These are phyloP conservation scores for Tridacna crocea DNA, from an alignment of 2,888 invertebrate species.

Conservation along the genomic window DNA sequence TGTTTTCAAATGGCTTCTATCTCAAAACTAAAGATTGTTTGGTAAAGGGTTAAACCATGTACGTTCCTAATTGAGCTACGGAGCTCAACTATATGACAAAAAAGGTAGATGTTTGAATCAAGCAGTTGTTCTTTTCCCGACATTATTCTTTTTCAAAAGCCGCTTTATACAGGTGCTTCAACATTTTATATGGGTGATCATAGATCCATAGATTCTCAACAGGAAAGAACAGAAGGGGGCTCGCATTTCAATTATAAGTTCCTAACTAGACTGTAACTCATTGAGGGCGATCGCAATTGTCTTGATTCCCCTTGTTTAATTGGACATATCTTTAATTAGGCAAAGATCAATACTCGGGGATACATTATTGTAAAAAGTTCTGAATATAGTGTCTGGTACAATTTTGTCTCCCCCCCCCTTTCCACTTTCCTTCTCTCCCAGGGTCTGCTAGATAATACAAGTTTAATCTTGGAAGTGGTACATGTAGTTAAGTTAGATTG, in stretches of 20 bases:
- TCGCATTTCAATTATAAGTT: conserved; percentile 6
- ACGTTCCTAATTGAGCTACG: too few species aligned
- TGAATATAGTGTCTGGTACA: too few species aligned
- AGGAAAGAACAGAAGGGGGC: not conserved
- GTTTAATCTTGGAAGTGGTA: not conserved
- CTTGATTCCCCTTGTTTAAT: conserved; percentile 21
- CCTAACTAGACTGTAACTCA: conserved; percentile 24
- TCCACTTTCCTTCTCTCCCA: not conserved
- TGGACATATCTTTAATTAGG: conserved; percentile 29
- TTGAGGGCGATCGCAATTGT: conserved; percentile 25
- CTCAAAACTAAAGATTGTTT: too few species aligned
- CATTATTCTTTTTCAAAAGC: too few species aligned
- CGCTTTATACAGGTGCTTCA: too few species aligned
- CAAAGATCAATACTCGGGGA: conserved; percentile 4
- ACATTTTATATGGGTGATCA: too few species aligned
- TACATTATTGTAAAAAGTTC: conserved; percentile 2
- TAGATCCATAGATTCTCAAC: too few species aligned
- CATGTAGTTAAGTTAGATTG: not conserved
- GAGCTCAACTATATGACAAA: too few species aligned
- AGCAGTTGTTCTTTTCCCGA: too few species aligned
- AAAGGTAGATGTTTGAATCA: too few species aligned
- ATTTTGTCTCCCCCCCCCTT: not conserved
- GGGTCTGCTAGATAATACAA: conserved; percentile 4
- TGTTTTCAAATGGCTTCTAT: too few species aligned
- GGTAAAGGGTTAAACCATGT: too few species aligned